phyloP scores from a whole-genome alignment of 2,797 vertebrate species.

The Falco biarmicus region DNA sequence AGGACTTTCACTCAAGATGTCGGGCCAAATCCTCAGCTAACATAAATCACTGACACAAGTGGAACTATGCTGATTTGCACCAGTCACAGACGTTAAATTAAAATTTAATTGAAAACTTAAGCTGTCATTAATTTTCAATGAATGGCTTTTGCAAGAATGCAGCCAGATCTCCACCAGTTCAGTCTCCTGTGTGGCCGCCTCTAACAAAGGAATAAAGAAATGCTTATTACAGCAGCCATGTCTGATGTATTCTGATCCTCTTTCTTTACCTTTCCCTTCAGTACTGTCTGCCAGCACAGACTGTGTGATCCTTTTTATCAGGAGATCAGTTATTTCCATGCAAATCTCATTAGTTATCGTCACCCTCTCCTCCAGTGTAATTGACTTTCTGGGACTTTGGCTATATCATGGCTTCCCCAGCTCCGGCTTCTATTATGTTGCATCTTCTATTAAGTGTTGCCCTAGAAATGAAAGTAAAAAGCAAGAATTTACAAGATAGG shows the following conservation, averaged over 20 bases:
- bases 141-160: constrained; percentile 2
- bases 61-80: constrained; percentile 24
- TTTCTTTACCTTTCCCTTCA: not conserved
- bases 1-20: not conserved
- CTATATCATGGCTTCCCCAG: not conserved
- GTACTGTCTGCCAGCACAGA: not conserved
- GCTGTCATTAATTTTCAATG: constrained; percentile 51
- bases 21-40: not conserved
- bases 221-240: not conserved
- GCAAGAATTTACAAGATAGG: not conserved
- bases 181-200: not conserved
- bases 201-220: not conserved
- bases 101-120: constrained; percentile 63
- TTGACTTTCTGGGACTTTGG: not conserved
- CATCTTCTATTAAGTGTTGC: not conserved
- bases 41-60: constrained; percentile 51
- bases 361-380: not conserved
- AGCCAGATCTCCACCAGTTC: not conserved
- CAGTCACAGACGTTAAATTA: constrained; percentile 28
- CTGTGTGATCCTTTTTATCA: not conserved
- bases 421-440: not conserved
- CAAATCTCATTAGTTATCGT: not conserved
- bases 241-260: not conserved
- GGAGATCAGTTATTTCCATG: constrained; percentile 1
- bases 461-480: not conserved